Evolutionary conservation across 1,140 invertebrate genomes (phyloP), one percentile per base, ranked within the genome.

Genomic region (Drosophila guanche): DNA sequence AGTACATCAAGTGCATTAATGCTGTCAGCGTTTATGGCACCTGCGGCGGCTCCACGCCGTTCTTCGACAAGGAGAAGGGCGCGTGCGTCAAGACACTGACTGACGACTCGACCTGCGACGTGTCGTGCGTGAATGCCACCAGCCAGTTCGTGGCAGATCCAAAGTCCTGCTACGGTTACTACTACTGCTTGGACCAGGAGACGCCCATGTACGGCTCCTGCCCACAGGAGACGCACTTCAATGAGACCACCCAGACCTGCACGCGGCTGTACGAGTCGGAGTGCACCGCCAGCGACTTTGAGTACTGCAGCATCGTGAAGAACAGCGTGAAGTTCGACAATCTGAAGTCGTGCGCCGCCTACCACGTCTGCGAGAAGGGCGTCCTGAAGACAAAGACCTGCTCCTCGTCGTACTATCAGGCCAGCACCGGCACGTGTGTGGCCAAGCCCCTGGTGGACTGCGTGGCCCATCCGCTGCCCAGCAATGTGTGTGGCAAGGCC

Each of bases 231-330:
- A 76, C 63, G 3, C 85, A 90, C 48, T 90, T 90, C 42, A 69
- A 89, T 55, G 50, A 40, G n/a, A 55, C 58, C n/a, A 47, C 53
- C 5, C 80, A 89, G 50, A 29, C 37, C 3, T 90, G 89, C 45
- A 46, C 53, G 10, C 78, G 75, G 14, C 40, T 25, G 0, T 12
- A 55, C 23, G 33, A 63, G 1, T 89, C 85, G 27, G 62, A 22
- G 0, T 84, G 81, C 51, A 77, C 52, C 1, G 5, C 66, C 4
- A 59, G 41, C 25, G 48, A 7, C 20, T 85, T 83, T 3, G 84
- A 90, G 27, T 77, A 89, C 27, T 90, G 89, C 51, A 62, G 42
- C 46, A 83, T 90, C n/a, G 61, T 85, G 12, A 72, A 77, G 58
- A 55, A 79, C n/a, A 45, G 23, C 23, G 61, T 77, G 2, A 77